phyloP scores from a whole-genome alignment of 1,140 invertebrate genomes.

The Formica selysi region DNA sequence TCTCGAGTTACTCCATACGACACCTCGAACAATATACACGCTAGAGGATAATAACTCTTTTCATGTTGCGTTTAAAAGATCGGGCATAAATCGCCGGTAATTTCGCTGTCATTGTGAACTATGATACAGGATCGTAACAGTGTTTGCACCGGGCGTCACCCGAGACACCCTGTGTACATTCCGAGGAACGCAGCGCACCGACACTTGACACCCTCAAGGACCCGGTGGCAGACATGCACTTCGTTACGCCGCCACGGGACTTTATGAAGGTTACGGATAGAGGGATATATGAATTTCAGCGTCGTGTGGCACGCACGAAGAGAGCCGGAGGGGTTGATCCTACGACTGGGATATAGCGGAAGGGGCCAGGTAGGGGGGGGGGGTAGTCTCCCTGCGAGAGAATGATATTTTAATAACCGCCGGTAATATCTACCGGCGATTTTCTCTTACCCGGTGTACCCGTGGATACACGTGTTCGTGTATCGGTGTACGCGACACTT shows the following conservation, averaged over 20 bases:
- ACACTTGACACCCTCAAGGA: constrained; percentile 13
- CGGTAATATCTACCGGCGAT: constrained; percentile 43
- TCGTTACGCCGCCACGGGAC: constrained; percentile 22
- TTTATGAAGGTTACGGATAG: constrained; percentile 52
- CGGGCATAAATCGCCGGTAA: no score
- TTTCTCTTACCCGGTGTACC: neutral
- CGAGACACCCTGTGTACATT: constrained; percentile 8
- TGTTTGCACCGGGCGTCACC: neutral
- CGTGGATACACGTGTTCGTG: neutral
- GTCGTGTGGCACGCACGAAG: neutral
- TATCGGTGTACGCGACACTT: constrained; percentile 43
- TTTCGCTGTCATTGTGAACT: neutral
- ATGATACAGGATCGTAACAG: neutral
- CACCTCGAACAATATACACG: no score
- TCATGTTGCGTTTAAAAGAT: no score
- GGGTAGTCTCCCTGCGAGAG: constrained; percentile 4
- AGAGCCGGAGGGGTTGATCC: constrained; percentile 33
- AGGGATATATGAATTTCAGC: constrained; percentile 41
- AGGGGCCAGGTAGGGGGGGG: neutral
- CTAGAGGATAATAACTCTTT: no score
- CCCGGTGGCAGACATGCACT: constrained; percentile 33
- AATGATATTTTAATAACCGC: constrained; percentile 75
- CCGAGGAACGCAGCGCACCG: neutral
- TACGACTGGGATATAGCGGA: no score
- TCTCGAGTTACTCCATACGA: no score